Percentiles rank a stretch among this genome's conserved stretches.
These are phyloP conservation scores for Coturnix japonica DNA, from an alignment of 2,113 vertebrate genomes.

Conservation along the genomic window DNA sequence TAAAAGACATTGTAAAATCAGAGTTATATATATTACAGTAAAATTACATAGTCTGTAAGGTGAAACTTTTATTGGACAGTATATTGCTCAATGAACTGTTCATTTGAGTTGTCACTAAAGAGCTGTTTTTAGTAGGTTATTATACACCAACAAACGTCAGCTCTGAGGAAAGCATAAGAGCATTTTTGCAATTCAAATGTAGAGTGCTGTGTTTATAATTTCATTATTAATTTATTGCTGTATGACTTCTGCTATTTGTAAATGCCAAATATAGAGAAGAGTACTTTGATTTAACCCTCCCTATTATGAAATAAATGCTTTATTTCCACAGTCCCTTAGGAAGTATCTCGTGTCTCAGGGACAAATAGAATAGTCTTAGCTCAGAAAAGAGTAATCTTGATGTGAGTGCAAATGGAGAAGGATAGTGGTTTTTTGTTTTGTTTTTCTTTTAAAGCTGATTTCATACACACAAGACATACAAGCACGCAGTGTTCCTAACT, in stretches of 20 bases:
- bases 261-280: slow-evolving; percentile 24
- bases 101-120: neutral
- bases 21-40: neutral
- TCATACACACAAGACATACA: neutral
- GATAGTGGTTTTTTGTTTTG: neutral
- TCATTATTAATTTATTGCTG: slow-evolving; percentile 60
- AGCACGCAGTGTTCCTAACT: neutral
- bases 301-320: slow-evolving; percentile 19
- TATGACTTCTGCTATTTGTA: slow-evolving; percentile 49
- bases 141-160: neutral
- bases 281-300: slow-evolving; percentile 41
- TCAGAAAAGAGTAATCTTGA: neutral
- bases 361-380: slow-evolving; percentile 7
- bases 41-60: neutral
- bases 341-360: neutral
- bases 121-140: neutral
- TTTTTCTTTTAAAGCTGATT: neutral
- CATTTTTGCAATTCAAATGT: slow-evolving; percentile 69
- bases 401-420: neutral
- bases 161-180: slow-evolving; percentile 38
- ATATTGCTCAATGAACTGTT: neutral
- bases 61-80: neutral
- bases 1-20: neutral
- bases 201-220: slow-evolving; percentile 57
- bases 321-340: slow-evolving; percentile 5